Percentiles rank a stretch among this genome's conserved stretches.
Conservation (phyloP, 1,140 invertebrate genomes). For the Danaus melanippus region DNA sequence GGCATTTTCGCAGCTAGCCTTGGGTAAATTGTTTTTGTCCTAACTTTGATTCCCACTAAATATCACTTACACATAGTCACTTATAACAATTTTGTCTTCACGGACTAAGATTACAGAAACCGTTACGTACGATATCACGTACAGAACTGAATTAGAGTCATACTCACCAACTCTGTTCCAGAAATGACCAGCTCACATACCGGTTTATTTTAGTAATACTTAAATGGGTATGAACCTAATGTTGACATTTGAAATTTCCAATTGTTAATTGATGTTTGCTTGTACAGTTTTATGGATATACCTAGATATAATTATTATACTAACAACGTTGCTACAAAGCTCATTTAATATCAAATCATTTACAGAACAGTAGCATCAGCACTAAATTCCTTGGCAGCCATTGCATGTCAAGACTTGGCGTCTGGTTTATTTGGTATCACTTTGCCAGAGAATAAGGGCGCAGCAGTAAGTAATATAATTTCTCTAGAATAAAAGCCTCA, state of each 20-base stretch:
- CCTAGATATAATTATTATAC: too few relatives aligned
- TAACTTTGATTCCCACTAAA: too few relatives aligned
- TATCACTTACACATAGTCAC: too few relatives aligned
- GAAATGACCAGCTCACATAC: slow-evolving; percentile 49
- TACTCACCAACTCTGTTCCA: slow-evolving; percentile 16
- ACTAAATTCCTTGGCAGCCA: slow-evolving; percentile 91
- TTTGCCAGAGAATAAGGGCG: slow-evolving; percentile 80
- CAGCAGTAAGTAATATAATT: slow-evolving; percentile 54
- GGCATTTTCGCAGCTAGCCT: slow-evolving; percentile 81
- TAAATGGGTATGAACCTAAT: not conserved
- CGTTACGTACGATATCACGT: too few relatives aligned
- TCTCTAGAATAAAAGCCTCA: too few relatives aligned
- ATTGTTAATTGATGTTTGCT: too few relatives aligned
- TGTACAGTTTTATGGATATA: too few relatives aligned
- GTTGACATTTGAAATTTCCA: slow-evolving; percentile 1
- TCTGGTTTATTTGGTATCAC: slow-evolving; percentile 78
- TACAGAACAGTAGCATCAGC: slow-evolving; percentile 92
- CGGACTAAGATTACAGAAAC: too few relatives aligned
- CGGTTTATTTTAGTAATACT: slow-evolving; percentile 44
- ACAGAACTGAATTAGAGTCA: too few relatives aligned
- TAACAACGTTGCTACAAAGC: not conserved
- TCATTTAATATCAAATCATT: slow-evolving; percentile 15
- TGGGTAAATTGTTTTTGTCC: slow-evolving; percentile 60
- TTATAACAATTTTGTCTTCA: too few relatives aligned
- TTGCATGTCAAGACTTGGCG: slow-evolving; percentile 90